A percentile compares a stretch with the other conserved stretches of the same genome.
Conservation (phyloP, 1,140 invertebrate species). For the Pseudomyrmex dendroicus region DNA sequence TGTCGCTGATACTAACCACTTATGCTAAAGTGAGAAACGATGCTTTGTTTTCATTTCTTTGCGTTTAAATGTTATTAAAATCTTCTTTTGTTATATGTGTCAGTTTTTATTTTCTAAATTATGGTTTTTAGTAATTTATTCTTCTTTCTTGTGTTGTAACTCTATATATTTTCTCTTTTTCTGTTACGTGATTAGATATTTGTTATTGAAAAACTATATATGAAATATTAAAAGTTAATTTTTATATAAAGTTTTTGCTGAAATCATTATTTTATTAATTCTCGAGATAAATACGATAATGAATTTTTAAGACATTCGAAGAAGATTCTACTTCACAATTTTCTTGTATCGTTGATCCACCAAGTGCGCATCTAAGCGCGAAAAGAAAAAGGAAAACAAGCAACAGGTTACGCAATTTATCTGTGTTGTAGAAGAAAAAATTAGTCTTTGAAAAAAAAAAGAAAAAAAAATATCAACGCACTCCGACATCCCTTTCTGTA, state of each 20-base stretch:
- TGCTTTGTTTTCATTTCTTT: background rate
- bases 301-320: background rate
- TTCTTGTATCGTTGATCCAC: too few relatives aligned
- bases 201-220: background rate
- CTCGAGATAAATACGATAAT: background rate
- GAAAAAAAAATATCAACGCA: constrained; percentile 19
- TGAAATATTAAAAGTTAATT: background rate
- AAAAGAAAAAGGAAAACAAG: background rate
- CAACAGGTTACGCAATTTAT: constrained; percentile 5
- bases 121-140: background rate
- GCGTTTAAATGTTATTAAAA: background rate
- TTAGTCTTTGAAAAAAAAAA: constrained; percentile 8
- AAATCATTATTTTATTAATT: constrained; percentile 33
- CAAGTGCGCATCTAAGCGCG: too few relatives aligned
- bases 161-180: background rate
- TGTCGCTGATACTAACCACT: constrained; percentile 7
- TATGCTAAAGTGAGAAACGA: background rate
- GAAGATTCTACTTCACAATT: background rate
- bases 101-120: background rate
- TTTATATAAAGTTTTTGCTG: background rate
- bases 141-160: background rate
- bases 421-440: too few relatives aligned
- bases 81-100: background rate
- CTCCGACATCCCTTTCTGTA: background rate
- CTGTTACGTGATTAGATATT: background rate